Conservation (phyloP, 2,113 vertebrate genomes). For the Emydura subglobosa region DNA sequence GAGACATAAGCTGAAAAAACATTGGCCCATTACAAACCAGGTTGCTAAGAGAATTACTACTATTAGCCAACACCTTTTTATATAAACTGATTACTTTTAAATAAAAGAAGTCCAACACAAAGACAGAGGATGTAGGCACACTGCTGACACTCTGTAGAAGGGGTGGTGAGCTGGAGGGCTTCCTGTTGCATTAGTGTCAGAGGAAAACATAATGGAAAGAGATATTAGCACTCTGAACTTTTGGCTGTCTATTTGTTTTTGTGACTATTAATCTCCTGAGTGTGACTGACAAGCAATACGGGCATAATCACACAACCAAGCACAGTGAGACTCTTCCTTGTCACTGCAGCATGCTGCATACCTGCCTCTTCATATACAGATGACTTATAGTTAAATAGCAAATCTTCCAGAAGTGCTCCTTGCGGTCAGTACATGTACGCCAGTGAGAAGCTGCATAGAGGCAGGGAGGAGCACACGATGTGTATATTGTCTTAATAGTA, state of each 20-base stretch:
- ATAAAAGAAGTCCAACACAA: neutral
- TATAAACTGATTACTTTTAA: neutral
- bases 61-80: neutral
- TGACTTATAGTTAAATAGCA: neutral
- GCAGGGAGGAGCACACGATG: neutral
- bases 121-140: neutral
- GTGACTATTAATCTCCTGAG: neutral
- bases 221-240: neutral
- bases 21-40: neutral
- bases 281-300: neutral
- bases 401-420: neutral
- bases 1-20: neutral
- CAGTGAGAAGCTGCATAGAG: neutral
- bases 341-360: neutral
- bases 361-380: neutral
- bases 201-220: neutral
- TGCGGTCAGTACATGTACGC: neutral
- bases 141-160: neutral
- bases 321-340: neutral
- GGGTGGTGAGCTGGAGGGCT: neutral
- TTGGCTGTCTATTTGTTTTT: neutral
- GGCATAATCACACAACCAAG: neutral
- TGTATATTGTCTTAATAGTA: neutral
- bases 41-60: neutral
- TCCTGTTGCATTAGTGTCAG: neutral